phyloP scores from a whole-genome alignment of 2,888 invertebrate species.

The Carpatolechia fugitivella region DNA sequence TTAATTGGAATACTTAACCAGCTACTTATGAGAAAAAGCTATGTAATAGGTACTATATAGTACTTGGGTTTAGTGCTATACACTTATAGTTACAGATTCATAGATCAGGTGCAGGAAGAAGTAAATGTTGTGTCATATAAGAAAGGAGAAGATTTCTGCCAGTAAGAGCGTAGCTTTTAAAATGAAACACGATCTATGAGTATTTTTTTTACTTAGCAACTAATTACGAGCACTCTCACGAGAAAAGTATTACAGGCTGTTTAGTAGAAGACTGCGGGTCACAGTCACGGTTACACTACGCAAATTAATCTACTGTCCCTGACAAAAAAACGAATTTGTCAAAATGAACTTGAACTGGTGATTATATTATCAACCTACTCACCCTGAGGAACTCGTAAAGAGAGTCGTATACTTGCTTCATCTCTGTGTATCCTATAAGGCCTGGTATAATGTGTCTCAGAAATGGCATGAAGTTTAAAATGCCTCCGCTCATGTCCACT shows the following conservation, averaged over 20 bases:
- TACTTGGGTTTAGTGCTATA: no score
- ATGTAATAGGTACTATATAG: no score
- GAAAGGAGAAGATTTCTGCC: no score
- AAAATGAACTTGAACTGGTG: neutral
- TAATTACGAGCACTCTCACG: neutral
- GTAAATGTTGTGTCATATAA: no score
- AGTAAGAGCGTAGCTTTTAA: no score
- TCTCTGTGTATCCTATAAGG: constrained; percentile 80
- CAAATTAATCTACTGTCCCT: constrained; percentile 25
- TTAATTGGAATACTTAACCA: no score
- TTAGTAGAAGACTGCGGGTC: neutral
- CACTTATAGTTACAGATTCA: neutral
- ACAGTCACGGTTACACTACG: constrained; percentile 15
- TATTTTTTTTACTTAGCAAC: no score
- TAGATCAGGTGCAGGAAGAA: no score
- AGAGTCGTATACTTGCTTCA: constrained; percentile 66
- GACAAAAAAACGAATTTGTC: constrained; percentile 21
- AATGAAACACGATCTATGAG: no score
- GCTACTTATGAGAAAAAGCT: no score
- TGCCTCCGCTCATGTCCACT: constrained; percentile 84
- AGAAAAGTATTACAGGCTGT: neutral
- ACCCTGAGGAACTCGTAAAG: constrained; percentile 80
- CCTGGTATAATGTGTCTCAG: constrained; percentile 82
- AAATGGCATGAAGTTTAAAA: constrained; percentile 84
- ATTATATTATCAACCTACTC: constrained; percentile 13